These are phyloP conservation scores for Timema cristinae DNA, from an alignment of 2,888 invertebrate species.

Conservation along the genomic window DNA sequence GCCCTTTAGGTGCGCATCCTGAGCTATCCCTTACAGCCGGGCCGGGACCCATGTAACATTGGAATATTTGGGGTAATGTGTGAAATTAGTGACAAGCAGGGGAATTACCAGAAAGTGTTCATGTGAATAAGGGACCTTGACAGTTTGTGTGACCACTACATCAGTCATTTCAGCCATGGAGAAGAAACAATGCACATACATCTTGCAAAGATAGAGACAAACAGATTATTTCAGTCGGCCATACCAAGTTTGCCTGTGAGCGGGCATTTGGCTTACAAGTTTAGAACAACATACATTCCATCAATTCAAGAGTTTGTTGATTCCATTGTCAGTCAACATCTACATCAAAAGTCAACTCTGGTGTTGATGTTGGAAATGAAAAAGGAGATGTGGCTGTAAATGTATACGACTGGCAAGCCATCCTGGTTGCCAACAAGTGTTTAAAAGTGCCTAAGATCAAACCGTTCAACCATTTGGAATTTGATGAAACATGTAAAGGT, in stretches of 20 bases:
- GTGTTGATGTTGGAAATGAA: too few relatives aligned
- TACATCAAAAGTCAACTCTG: too few relatives aligned
- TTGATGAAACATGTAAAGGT: too few relatives aligned
- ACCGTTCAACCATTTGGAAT: too few relatives aligned
- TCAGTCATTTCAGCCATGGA: slow-evolving; percentile 16
- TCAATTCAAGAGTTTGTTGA: too few relatives aligned
- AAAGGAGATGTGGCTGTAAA: too few relatives aligned
- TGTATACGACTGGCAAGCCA: too few relatives aligned
- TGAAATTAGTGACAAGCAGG: slow-evolving; percentile 24
- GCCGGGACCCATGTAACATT: slow-evolving; percentile 29
- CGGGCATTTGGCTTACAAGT: slow-evolving; percentile 21
- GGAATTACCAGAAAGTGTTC: slow-evolving; percentile 23
- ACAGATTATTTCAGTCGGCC: slow-evolving; percentile 16
- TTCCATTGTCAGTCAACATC: too few relatives aligned
- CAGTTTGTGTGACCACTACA: not conserved
- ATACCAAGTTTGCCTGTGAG: slow-evolving; percentile 21
- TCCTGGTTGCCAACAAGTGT: too few relatives aligned
- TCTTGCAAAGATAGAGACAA: not conserved
- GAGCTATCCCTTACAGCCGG: slow-evolving; percentile 28
- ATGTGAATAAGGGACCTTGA: not conserved
- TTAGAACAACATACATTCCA: too few relatives aligned
- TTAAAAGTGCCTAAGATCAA: too few relatives aligned
- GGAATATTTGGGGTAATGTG: slow-evolving; percentile 29
- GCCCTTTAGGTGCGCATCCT: slow-evolving; percentile 29
- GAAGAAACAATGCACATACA: slow-evolving; percentile 23